A percentile compares a stretch with the other conserved stretches of the same genome.
Conservation (phyloP, 2,113 vertebrate genomes). For the Ibidorhyncha struthersii region DNA sequence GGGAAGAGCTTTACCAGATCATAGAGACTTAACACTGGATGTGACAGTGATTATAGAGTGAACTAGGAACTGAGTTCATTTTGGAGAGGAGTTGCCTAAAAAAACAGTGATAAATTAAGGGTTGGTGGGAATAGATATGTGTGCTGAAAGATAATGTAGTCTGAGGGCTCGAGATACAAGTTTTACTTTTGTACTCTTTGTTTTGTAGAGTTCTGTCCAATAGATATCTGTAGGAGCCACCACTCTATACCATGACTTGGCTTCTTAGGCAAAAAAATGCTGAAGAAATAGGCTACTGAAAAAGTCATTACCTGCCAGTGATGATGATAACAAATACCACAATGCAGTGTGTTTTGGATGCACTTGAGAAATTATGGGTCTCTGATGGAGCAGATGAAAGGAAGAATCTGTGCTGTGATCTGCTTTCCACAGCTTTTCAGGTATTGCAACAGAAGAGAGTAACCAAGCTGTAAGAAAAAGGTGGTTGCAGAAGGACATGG, state of each 20-base stretch:
- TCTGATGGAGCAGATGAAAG: neutral
- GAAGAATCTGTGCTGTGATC: neutral
- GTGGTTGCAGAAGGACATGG: neutral
- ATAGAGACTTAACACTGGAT: neutral
- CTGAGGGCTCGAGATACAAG: neutral
- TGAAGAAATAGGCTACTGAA: neutral
- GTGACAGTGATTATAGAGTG: neutral
- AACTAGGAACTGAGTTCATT: neutral
- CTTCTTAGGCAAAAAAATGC: neutral
- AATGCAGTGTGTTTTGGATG: neutral
- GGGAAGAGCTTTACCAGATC: neutral
- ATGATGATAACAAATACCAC: neutral
- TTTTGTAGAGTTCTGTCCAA: neutral
- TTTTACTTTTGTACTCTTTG: neutral
- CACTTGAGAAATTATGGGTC: neutral
- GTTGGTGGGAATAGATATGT: accelerated
- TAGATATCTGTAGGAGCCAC: neutral
- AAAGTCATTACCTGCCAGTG: neutral
- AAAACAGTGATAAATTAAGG: neutral
- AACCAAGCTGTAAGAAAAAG: neutral
- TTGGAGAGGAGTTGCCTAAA: neutral
- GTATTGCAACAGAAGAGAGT: neutral
- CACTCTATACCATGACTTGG: neutral
- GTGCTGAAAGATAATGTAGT: neutral
- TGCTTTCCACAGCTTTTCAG: neutral